Percentiles rank a stretch among this genome's conserved stretches.
Evolutionary conservation across 2,888 invertebrate species (phyloP).

Genomic region (Quadriops clusia): DNA sequence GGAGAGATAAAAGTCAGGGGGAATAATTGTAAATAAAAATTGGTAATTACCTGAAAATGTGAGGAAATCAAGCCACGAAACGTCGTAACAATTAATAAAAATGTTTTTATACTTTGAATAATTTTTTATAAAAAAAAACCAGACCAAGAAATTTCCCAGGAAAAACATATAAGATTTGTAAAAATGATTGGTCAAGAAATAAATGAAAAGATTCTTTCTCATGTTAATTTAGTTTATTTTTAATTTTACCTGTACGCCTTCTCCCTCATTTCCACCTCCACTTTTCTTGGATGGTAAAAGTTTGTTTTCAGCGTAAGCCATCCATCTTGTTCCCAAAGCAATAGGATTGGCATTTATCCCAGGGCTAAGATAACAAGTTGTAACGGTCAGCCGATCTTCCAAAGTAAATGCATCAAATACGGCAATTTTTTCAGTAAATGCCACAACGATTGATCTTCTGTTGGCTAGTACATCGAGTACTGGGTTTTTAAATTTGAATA

Average conservation of each 20-base stretch:
- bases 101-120: no score
- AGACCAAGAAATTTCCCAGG: no score
- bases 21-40: no score
- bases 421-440: slow-evolving; percentile 81
- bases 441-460: slow-evolving; percentile 73
- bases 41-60: no score
- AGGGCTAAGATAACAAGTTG: slow-evolving; percentile 80
- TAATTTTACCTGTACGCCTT: slow-evolving; percentile 35
- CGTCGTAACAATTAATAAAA: no score
- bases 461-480: slow-evolving; percentile 84
- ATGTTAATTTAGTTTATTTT: no score
- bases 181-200: no score
- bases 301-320: slow-evolving; percentile 79
- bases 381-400: slow-evolving; percentile 76
- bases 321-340: slow-evolving; percentile 74
- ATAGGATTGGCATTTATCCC: slow-evolving; percentile 73
- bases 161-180: no score
- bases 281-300: slow-evolving; percentile 66
- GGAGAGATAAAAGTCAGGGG: no score
- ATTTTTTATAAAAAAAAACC: no score
- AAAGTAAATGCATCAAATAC: slow-evolving; percentile 82
- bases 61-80: no score
- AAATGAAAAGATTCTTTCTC: no score
- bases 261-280: slow-evolving; percentile 71
- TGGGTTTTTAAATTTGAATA: slow-evolving; percentile 84